phyloP scores from a whole-genome alignment of 2,888 invertebrate species.

The Agriotes lineatus region DNA sequence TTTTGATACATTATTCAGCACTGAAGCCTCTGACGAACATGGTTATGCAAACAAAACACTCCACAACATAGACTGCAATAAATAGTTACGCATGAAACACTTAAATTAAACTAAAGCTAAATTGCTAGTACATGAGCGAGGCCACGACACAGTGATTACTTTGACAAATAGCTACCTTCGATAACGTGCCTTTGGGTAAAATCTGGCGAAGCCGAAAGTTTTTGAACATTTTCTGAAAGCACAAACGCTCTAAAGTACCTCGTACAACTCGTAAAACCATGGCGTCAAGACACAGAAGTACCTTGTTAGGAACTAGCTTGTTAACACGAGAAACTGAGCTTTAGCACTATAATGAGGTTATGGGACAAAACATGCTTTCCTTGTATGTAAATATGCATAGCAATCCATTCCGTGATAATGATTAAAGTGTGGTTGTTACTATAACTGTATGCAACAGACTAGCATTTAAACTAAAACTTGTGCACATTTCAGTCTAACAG shows the following conservation, averaged over 20 bases:
- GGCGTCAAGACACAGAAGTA: neutral
- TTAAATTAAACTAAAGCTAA: neutral
- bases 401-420: too few species aligned
- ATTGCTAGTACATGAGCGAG: conserved; percentile 9
- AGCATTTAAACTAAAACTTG: neutral
- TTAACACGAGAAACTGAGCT: too few species aligned
- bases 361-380: too few species aligned
- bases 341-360: too few species aligned
- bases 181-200: conserved; percentile 74
- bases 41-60: too few species aligned
- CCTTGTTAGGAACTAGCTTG: too few species aligned
- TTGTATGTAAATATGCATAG: too few species aligned
- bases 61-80: neutral
- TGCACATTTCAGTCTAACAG: too few species aligned
- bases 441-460: too few species aligned
- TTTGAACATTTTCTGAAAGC: conserved; percentile 77
- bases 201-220: conserved; percentile 73
- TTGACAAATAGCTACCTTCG: conserved; percentile 68
- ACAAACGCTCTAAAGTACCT: conserved; percentile 64
- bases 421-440: too few species aligned
- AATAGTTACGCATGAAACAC: neutral
- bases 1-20: too few species aligned
- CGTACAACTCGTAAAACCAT: conserved; percentile 27
- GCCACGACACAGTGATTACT: conserved; percentile 32
- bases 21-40: too few species aligned